Evolutionary conservation across 2,888 invertebrate species (phyloP).

Genomic region (Amphipoea lucens): DNA sequence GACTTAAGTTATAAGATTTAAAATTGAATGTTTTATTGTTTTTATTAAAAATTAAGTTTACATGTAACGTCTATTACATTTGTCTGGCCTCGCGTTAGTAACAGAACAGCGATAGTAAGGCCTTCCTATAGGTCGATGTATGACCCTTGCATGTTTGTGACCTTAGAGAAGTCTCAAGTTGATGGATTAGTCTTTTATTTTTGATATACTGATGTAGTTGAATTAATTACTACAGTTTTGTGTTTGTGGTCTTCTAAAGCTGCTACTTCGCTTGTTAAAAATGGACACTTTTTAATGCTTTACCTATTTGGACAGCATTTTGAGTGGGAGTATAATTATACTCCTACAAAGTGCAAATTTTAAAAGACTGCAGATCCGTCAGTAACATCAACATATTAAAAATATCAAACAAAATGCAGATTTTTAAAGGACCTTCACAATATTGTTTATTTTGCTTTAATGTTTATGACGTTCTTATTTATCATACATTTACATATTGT

Average conservation of each 20-base stretch:
- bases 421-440: background rate
- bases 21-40: background rate
- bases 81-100: slow-evolving; percentile 53
- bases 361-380: background rate
- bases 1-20: background rate
- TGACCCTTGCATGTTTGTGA: slow-evolving; percentile 36
- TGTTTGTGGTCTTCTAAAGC: background rate
- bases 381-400: background rate
- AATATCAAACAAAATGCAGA: background rate
- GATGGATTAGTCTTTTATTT: slow-evolving; percentile 34
- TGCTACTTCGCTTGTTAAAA: background rate
- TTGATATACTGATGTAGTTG: slow-evolving; percentile 11
- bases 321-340: background rate
- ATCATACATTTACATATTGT: slow-evolving; percentile 12
- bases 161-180: slow-evolving; percentile 42
- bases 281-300: background rate
- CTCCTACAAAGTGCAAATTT: background rate
- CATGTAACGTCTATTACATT: slow-evolving; percentile 35
- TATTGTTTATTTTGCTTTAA: background rate
- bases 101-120: slow-evolving; percentile 53
- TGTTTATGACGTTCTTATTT: slow-evolving; percentile 17
- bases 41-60: slow-evolving; percentile 6
- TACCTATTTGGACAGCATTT: background rate
- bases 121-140: slow-evolving; percentile 55
- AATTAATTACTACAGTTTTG: background rate